Evolutionary conservation across 2,888 invertebrate genomes (phyloP).

Genomic region (Platycheirus albimanus): DNA sequence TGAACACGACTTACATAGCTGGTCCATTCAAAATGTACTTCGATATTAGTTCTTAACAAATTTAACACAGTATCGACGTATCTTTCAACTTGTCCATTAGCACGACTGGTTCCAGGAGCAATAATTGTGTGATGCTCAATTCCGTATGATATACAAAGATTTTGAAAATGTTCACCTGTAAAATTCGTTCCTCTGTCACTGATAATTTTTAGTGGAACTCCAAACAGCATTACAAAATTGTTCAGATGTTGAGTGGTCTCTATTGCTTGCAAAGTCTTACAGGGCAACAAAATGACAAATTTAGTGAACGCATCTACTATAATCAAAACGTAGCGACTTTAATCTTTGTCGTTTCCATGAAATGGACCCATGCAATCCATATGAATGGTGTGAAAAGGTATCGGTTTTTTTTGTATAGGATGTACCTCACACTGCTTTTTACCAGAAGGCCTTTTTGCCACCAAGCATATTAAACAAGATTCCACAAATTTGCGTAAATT

Average conservation of each 20-base stretch:
- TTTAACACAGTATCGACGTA: too few species aligned
- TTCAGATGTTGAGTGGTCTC: constrained; percentile 13
- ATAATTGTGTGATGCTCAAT: constrained; percentile 37
- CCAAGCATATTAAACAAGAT: constrained; percentile 39
- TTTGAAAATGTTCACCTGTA: constrained; percentile 11
- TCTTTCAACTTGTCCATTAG: constrained; percentile 3
- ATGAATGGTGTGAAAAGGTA: constrained; percentile 51
- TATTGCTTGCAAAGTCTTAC: background rate
- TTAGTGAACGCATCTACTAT: constrained; percentile 15
- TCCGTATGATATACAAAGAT: constrained; percentile 18
- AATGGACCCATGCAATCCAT: constrained; percentile 58
- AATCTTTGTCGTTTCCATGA: too few species aligned
- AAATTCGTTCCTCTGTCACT: constrained; percentile 29
- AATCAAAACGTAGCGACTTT: constrained; percentile 14
- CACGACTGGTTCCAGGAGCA: constrained; percentile 12
- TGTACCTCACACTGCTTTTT: constrained; percentile 33
- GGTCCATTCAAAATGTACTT: background rate
- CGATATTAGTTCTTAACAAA: background rate
- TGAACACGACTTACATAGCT: too few species aligned
- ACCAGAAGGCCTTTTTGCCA: constrained; percentile 59
- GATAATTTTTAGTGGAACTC: constrained; percentile 21
- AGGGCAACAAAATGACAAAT: constrained; percentile 4
- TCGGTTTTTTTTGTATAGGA: constrained; percentile 52
- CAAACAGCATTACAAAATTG: constrained; percentile 18
- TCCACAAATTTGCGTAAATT: too few species aligned